Evolutionary conservation across 2,113 vertebrate species (phyloP).

Genomic region (Lepus americanus): DNA sequence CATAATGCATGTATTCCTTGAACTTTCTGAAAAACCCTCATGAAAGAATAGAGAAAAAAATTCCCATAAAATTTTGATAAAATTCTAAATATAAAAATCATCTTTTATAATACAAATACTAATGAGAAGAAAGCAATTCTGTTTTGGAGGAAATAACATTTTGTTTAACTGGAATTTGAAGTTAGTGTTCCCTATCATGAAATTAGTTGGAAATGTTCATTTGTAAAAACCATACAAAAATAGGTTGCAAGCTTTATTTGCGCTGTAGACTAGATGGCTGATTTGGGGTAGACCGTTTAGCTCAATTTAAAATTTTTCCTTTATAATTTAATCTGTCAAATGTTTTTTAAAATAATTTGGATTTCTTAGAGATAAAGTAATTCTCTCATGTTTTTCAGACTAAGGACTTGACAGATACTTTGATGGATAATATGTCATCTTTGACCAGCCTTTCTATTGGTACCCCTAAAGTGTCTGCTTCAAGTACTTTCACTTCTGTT

Average conservation of each 20-base stretch:
- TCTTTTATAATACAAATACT: not conserved
- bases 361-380: conserved; percentile 60
- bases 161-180: conserved; percentile 41
- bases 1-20: no score
- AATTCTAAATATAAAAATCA: conserved; percentile 64
- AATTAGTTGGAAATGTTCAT: not conserved
- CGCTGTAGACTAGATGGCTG: not conserved
- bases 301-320: conserved; percentile 55
- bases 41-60: not conserved
- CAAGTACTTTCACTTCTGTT: conserved; percentile 89
- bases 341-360: conserved; percentile 44
- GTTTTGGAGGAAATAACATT: not conserved
- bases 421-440: conserved; percentile 95
- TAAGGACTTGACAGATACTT: conserved; percentile 96
- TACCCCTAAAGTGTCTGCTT: conserved; percentile 88
- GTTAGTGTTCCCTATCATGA: not conserved
- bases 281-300: not conserved
- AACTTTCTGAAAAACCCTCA: no score
- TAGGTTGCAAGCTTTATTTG: not conserved
- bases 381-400: conserved; percentile 89
- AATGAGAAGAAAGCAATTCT: not conserved
- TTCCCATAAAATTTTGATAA: conserved; percentile 43
- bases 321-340: conserved; percentile 34
- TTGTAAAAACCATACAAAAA: not conserved
- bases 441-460: conserved; percentile 90